Evolutionary conservation across 1,140 invertebrate genomes (phyloP), one percentile per base, ranked within the genome.

Genomic region (Coptotermes formosanus): DNA sequence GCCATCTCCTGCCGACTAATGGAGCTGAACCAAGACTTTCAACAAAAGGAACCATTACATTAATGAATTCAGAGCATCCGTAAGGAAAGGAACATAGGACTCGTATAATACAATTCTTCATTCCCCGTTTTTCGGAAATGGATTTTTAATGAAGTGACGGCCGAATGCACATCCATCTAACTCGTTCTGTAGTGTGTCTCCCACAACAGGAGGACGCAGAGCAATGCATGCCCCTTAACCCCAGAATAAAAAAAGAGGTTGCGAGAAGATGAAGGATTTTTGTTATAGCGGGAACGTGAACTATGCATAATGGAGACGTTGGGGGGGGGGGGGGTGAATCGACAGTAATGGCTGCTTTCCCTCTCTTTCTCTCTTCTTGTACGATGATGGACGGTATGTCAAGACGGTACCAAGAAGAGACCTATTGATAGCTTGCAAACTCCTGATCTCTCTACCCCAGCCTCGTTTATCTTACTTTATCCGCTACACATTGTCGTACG

Each of bases 91-190:
- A 48, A 48, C 45, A 48, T 16, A 48, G 52, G 64, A 75, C 64
- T 75, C 30, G 8, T 75, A 9, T 75, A 75, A 11, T 30, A 75
- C n/a, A 75, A 75, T 75, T 30, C 64, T 75, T 75, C 25, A 75
- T 75, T 75, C 64, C 64, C 25, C 25, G 64, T 30, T 19, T 75
- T 75, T 75, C 25, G 64, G 64, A 75, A 75, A 75, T 75, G 64
- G 64, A 75, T 75, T 75, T 75, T 75, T 75, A 75, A 75, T 75
- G 64, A 75, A 75, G 64, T 55, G 52, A 55, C 52, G 52, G 14
- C 19, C 52, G 52, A 55, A 55, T 14, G 64, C 64, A 30, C 64
- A 30, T 75, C 64, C 9, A 75, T 75, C 7, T n/a, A 75, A 30
- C 64, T 75, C 25, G 25, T 75, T 75, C 64, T 55, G 52, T 4